A percentile compares a stretch with the other conserved stretches of the same genome.
These are phyloP conservation scores for Tragelaphus buxtoni DNA, from an alignment of 2,113 vertebrate species.

Conservation along the genomic window DNA sequence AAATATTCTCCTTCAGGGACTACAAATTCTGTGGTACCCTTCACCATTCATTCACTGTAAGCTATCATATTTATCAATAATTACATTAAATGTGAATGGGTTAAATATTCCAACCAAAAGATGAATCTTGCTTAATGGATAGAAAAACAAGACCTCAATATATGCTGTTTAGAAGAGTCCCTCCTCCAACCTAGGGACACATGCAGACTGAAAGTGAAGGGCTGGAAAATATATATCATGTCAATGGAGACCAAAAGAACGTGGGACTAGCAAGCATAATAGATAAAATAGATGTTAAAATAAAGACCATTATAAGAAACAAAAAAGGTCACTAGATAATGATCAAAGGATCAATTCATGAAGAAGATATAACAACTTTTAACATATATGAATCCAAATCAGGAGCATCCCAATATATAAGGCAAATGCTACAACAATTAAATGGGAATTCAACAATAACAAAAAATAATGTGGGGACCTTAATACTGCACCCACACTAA, in stretches of 20 bases:
- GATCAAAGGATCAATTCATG: background rate
- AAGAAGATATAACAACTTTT: background rate
- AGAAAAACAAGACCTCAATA: background rate
- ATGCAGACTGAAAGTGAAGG: background rate
- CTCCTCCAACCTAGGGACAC: background rate
- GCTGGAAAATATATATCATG: background rate
- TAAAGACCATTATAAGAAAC: background rate
- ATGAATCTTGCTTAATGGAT: background rate
- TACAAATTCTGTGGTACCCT: rapidly evolving
- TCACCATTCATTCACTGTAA: background rate
- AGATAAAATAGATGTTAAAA: background rate
- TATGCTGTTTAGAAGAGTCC: background rate
- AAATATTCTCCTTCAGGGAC: background rate
- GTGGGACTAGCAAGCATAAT: background rate
- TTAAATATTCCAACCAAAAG: background rate
- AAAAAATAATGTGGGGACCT: background rate
- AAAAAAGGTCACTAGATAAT: background rate
- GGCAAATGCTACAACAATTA: background rate
- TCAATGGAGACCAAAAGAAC: background rate
- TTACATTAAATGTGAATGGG: background rate
- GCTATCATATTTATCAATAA: background rate
- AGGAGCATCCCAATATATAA: background rate
- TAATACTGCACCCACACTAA: background rate
- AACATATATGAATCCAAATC: background rate
- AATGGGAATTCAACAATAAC: background rate